Evolutionary conservation across 2,888 invertebrate species (phyloP), one percentile per base, ranked within the genome.

Genomic region (Phasia obesa): DNA sequence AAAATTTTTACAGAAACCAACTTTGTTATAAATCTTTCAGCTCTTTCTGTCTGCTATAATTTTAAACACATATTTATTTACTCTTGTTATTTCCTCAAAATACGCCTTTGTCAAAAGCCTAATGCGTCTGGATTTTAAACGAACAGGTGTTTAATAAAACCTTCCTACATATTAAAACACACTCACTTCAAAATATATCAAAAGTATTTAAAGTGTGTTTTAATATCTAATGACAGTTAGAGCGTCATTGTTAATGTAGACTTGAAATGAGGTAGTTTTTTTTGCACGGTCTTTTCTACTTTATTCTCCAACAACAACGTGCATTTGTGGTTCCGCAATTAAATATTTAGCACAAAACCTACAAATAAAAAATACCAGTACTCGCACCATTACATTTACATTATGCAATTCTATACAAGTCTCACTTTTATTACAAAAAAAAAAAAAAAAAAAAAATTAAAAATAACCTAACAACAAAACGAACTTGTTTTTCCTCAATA

Each of bases 291-390:
- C n/a, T n/a, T 23, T 44, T 47, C 19, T n/a, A 53, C 4, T 74
- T 55, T 23, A 53, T 65, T 59, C 6, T 31, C 21, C 35, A 53
- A 23, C 49, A 35, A 11, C 11, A 35, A 38, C 42, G 21, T 71
- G 47, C 60, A 60, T 51, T 75, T 83, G 83, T 49, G 75, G 78
- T 83, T 83, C 83, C 79, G 83, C 75, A 75, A 83, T 71, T 75
- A 71, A 75, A 65, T 82, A 78, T 75, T 75, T 75, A 83, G 65
- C 71, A 75, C 74, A 79, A 79, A 65, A 74, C 53, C 77, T 74
- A 77, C 74, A 78, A 77, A 77, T 47, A 51, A 74, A 51, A 74
- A 78, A 78, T 57, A 49, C 25, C 21, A 13, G 7, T 38, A 53
- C 35, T 69, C 17, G 49, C 51, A 59, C 57, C 35, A 53, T 62